Base-by-base conservation (phyloP, 2,113 vertebrate genomes). In the Misgurnus mizolepis region DNA sequence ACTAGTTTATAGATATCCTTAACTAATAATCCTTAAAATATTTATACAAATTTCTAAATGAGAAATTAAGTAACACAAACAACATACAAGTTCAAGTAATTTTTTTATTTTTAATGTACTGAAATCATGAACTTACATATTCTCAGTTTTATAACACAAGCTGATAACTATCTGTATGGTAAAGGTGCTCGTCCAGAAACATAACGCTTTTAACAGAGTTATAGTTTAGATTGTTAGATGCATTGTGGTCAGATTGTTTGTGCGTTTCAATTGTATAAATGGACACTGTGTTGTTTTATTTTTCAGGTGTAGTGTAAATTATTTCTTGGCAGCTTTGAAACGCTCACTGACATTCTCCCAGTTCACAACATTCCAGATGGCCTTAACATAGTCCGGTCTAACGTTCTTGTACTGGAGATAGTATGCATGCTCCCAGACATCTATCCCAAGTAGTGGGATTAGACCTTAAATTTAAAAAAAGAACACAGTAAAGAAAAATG, bases 381-480 rank as follows among this genome's bases (percentile, higher is more conserved):
- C 98, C 85, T 99, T 98, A 64, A 99, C 93, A 66, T 99, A 99
- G 87, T 99, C 98, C 0, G 96, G 97, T 18, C 97, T 92, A 79
- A 99, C 96, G 12, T 99, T 99, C 91, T 97, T 99, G 90, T 99
- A 99, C 79, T 99, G 98, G 75, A 99, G 95, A 83, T 99, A 99
- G 78, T 99, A 99, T 45, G 98, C 98, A 47, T 99, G 98, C 82
- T 99, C 98, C 98, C 98, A 99, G 11, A 99, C 98, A 0, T 99
- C 97, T 0, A 99, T 98, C 68, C 98, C 98, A 39, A 99, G 91
- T n/a, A 99, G 91, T 11, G 97, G 97, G 83, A 95, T 86, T 40
- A 99, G 95, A 87, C 97, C 97, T 99, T 69, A 62, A 49, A 74
- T 81, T 53, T 79, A 62, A 68, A 83, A 4, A 15, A 8, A 4